These are phyloP conservation scores for Chrysogorgia sp. DNA, from an alignment of 92 coral and sea anemone species.

Conservation along the genomic window DNA sequence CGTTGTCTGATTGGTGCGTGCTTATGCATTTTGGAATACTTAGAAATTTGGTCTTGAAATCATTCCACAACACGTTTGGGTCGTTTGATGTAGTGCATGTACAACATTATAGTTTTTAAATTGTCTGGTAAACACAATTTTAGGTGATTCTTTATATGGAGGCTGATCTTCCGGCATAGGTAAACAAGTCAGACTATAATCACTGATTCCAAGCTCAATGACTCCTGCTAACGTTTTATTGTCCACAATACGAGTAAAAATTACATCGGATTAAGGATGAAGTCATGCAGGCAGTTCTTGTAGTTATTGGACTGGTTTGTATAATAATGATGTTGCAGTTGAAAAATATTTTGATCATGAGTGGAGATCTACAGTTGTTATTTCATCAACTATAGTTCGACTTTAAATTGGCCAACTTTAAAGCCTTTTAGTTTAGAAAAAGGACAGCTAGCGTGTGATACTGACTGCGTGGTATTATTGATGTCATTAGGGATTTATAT, in stretches of 20 bases:
- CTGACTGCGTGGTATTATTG: neutral
- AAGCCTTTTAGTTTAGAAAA: neutral
- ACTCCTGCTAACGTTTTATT: conserved; percentile 12
- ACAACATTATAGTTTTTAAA: conserved; percentile 11
- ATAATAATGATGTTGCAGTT: neutral
- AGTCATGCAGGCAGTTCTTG: conserved; percentile 9
- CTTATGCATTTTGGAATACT: neutral
- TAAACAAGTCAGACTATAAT: neutral
- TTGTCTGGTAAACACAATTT: conserved; percentile 4
- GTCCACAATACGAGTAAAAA: conserved; percentile 2
- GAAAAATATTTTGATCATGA: conserved; percentile 8
- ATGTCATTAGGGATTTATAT: neutral
- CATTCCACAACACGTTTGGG: conserved; percentile 16
- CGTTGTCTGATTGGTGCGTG: conserved; percentile 10
- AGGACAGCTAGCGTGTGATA: neutral
- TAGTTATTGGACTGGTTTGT: neutral
- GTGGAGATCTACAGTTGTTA: conserved; percentile 12
- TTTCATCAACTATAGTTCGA: conserved; percentile 8
- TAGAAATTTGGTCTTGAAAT: conserved; percentile 17
- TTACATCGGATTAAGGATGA: conserved; percentile 4
- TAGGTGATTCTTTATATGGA: conserved; percentile 2
- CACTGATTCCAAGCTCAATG: neutral
- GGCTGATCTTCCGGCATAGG: conserved; percentile 1
- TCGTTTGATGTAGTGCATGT: neutral
- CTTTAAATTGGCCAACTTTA: neutral